phyloP scores from a whole-genome alignment of 2,888 invertebrate species.

The Aethes cnicana region DNA sequence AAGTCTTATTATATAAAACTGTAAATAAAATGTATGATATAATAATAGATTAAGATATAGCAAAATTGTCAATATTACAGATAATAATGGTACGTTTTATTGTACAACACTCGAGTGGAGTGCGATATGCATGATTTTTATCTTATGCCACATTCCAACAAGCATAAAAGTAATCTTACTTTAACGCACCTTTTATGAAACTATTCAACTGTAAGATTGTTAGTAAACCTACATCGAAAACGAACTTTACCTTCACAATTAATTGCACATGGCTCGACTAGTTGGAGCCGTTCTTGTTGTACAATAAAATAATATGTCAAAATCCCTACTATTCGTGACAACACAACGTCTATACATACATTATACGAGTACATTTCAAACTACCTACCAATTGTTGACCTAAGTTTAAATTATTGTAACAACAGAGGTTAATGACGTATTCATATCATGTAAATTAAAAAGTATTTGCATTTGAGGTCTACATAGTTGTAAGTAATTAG shows the following conservation, averaged over 20 bases:
- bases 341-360: constrained; percentile 21
- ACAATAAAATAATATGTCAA: constrained; percentile 24
- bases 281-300: constrained; percentile 13
- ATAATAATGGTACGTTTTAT: constrained; percentile 38
- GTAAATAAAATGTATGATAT: constrained; percentile 79
- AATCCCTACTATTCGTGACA: constrained; percentile 6
- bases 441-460: constrained; percentile 82
- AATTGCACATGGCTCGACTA: constrained; percentile 6
- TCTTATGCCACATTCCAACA: constrained; percentile 76
- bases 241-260: background rate
- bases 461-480: constrained; percentile 83
- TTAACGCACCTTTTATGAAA: background rate
- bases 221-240: background rate
- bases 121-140: constrained; percentile 78
- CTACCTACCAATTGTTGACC: constrained; percentile 55
- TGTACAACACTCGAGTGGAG: constrained; percentile 54
- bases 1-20: constrained; percentile 71
- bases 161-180: constrained; percentile 35
- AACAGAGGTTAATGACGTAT: constrained; percentile 78
- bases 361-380: constrained; percentile 23
- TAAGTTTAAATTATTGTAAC: constrained; percentile 67
- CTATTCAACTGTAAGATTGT: background rate
- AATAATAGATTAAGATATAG: constrained; percentile 61
- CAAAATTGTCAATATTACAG: constrained; percentile 58
- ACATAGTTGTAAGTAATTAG: constrained; percentile 79